phyloP scores from a whole-genome alignment of 2,797 vertebrate genomes.

The Spinus pinus region DNA sequence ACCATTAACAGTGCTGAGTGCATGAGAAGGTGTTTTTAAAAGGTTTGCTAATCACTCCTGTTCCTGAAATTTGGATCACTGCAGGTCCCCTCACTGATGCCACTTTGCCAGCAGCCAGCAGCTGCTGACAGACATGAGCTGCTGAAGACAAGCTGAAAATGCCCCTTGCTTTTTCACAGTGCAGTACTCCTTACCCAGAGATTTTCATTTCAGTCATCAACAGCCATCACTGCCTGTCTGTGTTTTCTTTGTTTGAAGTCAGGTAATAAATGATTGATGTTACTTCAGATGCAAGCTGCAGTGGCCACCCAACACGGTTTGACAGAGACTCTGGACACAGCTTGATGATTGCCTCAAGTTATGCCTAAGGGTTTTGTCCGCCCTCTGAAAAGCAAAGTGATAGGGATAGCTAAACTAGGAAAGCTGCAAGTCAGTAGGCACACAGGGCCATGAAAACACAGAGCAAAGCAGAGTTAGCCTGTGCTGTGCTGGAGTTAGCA shows the following conservation, averaged over 20 bases:
- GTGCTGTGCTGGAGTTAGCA: background rate
- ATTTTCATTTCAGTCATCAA: background rate
- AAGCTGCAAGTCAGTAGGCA: background rate
- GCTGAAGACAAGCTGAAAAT: background rate
- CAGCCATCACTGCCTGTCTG: background rate
- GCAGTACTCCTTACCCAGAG: background rate
- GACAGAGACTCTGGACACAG: background rate
- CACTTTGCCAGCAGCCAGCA: background rate
- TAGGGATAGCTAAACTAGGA: background rate
- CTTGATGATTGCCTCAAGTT: background rate
- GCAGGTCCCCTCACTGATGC: background rate
- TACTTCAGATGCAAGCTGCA: background rate
- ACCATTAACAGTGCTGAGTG: background rate
- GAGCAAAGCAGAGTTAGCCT: background rate
- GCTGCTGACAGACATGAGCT: background rate
- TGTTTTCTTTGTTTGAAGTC: background rate
- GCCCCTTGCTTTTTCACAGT: background rate
- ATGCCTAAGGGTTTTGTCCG: background rate
- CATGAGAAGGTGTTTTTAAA: background rate
- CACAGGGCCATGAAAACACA: background rate
- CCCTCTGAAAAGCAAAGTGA: background rate
- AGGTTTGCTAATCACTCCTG: background rate
- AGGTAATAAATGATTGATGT: background rate
- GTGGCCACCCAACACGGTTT: background rate
- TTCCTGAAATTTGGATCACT: background rate